These are phyloP conservation scores for Bellardia pandia DNA, from an alignment of 2,888 invertebrate species.

Conservation along the genomic window DNA sequence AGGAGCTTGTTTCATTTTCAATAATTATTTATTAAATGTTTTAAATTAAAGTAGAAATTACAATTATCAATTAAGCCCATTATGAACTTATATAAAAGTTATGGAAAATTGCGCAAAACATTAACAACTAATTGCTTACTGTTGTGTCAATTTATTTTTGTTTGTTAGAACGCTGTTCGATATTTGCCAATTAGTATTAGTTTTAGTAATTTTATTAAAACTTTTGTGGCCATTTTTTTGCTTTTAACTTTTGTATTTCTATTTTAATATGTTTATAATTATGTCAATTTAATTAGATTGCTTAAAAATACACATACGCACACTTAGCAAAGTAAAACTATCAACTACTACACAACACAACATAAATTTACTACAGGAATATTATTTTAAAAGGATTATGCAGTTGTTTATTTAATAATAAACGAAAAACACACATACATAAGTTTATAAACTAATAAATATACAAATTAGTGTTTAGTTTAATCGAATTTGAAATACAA, in stretches of 20 bases:
- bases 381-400: slow-evolving; percentile 45
- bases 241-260: not conserved
- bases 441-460: not conserved
- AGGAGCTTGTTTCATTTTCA: slow-evolving; percentile 60
- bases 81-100: not conserved
- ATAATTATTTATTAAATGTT: slow-evolving; percentile 11
- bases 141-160: not conserved
- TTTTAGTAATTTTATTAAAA: slow-evolving; percentile 48
- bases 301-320: slow-evolving; percentile 43
- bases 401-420: not conserved
- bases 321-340: slow-evolving; percentile 60
- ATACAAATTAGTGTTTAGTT: not conserved
- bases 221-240: slow-evolving; percentile 70
- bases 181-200: slow-evolving; percentile 55
- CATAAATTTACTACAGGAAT: slow-evolving; percentile 71
- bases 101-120: not conserved
- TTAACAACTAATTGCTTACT: too few relatives aligned
- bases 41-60: slow-evolving; percentile 36
- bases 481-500: not conserved
- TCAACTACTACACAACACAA: slow-evolving; percentile 65
- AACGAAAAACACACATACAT: slow-evolving; percentile 14
- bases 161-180: slow-evolving; percentile 17
- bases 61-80: slow-evolving; percentile 28
- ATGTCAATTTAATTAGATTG: slow-evolving; percentile 54
- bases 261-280: slow-evolving; percentile 14